Base-by-base conservation (phyloP, 2,888 invertebrate species). In the Ichneumoninae sp. region DNA sequence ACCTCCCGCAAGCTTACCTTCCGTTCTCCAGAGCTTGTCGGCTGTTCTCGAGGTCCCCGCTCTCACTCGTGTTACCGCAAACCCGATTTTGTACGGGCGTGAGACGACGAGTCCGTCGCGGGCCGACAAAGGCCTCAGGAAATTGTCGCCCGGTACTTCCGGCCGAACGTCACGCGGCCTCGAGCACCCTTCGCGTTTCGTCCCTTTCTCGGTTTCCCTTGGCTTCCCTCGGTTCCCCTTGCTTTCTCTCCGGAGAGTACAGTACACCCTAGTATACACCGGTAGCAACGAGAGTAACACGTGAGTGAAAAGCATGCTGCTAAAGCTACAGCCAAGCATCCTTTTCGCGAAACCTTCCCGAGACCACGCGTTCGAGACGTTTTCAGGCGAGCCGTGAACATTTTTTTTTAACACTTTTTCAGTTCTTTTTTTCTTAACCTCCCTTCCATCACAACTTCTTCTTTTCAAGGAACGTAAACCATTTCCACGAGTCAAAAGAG, bases 121-220 rank as follows among this genome's bases (percentile, higher is more conserved):
- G 44, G 54, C 70, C 86, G 83, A 87, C 87, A 88, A 88, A 88
- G 86, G 81, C 78, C 52, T 57, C 83, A 87, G 86, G 88, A 88
- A 88, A 88, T 88, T 88, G 88, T 87, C 88, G 86, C 81, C 86
- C 83, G 77, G 85, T 73, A 86, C 86, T 86, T 88, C 87, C 88
- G 87, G 83, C 66, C 81, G 52, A 52, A 73, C 84, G 80, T 81
- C 83, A 71, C 75, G 81, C 65, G 70, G 78, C 69, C 70, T 79
- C 74, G 68, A 80, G 81, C 69, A 79, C 73, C 44, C n/a, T 63
- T 50, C 52, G 19, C n/a, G n/a, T 40, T 13, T n/a, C 68, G 19
- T 30, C 65, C 68, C 54, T 70, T 47, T 40, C 40, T 40, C 40
- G 40, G 10, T 40, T 40, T 40, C 40, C 40, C 40, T 40, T 40